These are phyloP conservation scores for Xenopus laevis DNA, from an alignment of 2,113 vertebrate genomes.

Conservation along the genomic window DNA sequence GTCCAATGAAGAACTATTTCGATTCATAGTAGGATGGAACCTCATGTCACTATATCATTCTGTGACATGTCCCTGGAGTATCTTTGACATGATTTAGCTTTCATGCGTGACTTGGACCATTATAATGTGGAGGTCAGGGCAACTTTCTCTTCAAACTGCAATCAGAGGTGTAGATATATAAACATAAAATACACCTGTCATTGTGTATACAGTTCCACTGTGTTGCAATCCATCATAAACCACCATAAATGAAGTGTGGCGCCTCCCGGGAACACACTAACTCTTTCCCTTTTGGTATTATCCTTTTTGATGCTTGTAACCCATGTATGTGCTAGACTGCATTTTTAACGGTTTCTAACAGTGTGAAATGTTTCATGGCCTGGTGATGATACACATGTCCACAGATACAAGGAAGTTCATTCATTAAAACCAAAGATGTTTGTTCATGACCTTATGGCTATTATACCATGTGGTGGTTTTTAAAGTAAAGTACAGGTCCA, in stretches of 20 bases:
- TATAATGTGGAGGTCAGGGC: slow-evolving; percentile 4
- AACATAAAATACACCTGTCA: slow-evolving; percentile 2
- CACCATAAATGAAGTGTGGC: background rate
- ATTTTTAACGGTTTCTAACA: too few relatives aligned
- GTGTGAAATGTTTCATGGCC: too few relatives aligned
- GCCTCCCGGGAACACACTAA: background rate
- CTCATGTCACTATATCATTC: background rate
- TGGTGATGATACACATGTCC: too few relatives aligned
- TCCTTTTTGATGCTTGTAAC: background rate
- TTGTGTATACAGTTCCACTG: slow-evolving; percentile 1
- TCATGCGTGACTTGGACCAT: background rate
- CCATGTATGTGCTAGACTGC: background rate
- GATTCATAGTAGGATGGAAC: background rate
- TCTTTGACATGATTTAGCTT: slow-evolving; percentile 9
- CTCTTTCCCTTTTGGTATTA: background rate
- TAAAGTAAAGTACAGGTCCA: too few relatives aligned
- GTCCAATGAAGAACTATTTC: too few relatives aligned
- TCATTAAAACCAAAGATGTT: too few relatives aligned
- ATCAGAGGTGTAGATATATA: slow-evolving; percentile 2
- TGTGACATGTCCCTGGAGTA: background rate
- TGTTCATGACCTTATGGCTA: too few relatives aligned
- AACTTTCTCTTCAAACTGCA: slow-evolving; percentile 8
- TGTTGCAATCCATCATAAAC: background rate
- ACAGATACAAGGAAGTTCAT: too few relatives aligned
- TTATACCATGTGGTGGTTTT: too few relatives aligned